Conservation (phyloP, 2,113 vertebrate species). For the Carettochelys insculpta region DNA sequence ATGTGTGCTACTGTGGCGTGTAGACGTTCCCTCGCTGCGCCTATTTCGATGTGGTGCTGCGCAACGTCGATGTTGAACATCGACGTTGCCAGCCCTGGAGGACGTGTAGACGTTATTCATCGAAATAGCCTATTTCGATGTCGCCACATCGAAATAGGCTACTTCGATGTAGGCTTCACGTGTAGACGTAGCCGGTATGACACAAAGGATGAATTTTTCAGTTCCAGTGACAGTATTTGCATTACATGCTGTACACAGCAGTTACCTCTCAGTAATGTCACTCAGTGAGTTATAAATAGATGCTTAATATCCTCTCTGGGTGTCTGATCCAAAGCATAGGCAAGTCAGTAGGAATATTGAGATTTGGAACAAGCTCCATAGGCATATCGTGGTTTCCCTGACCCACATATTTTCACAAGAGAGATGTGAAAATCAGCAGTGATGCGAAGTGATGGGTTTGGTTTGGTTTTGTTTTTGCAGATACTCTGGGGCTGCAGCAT, state of each 20-base stretch:
- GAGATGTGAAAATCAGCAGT: slow-evolving; percentile 62
- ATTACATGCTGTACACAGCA: neutral
- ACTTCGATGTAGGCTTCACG: too few relatives aligned
- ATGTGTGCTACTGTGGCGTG: too few relatives aligned
- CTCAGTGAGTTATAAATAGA: slow-evolving; percentile 29
- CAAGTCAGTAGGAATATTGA: slow-evolving; percentile 5
- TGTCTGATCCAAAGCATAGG: neutral
- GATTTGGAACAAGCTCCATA: neutral
- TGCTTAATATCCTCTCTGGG: neutral
- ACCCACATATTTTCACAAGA: slow-evolving; percentile 48
- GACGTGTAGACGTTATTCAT: too few relatives aligned
- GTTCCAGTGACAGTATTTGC: neutral
- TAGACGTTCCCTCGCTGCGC: too few relatives aligned
- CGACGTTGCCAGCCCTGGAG: too few relatives aligned
- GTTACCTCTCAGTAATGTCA: neutral
- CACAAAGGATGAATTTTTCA: neutral
- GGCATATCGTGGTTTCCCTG: neutral
- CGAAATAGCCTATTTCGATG: too few relatives aligned
- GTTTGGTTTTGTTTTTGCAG: slow-evolving; percentile 30
- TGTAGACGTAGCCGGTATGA: too few relatives aligned
- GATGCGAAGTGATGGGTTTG: slow-evolving; percentile 40
- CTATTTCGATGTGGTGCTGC: too few relatives aligned
- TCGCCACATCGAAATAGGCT: too few relatives aligned
- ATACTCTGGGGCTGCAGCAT: slow-evolving; percentile 40
- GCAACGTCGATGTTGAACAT: too few relatives aligned